Evolutionary conservation across 1,140 invertebrate genomes (phyloP).

Genomic region (Temnothorax longispinosus): DNA sequence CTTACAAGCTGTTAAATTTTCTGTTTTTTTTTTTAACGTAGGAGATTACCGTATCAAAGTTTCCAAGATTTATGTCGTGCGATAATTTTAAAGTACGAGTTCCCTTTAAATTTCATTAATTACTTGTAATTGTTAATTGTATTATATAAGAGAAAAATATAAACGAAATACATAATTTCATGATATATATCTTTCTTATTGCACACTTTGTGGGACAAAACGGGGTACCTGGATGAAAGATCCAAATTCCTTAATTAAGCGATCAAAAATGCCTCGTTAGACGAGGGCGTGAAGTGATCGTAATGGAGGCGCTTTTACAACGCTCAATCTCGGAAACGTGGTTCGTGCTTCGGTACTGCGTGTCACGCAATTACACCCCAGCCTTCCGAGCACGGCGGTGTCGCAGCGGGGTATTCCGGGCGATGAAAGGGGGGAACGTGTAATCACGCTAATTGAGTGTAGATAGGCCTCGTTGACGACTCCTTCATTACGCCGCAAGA

Average conservation of each 20-base stretch:
- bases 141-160: neutral
- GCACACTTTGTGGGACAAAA: neutral
- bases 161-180: neutral
- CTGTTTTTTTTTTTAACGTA: neutral
- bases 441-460: constrained; percentile 81
- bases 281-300: constrained; percentile 8
- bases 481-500: constrained; percentile 78
- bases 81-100: neutral
- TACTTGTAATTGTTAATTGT: neutral
- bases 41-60: neutral
- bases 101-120: neutral
- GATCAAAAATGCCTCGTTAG: constrained; percentile 12
- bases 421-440: constrained; percentile 72
- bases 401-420: constrained; percentile 67
- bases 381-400: constrained; percentile 52
- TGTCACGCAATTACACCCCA: constrained; percentile 72
- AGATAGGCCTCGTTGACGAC: constrained; percentile 81
- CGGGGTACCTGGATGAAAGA: neutral
- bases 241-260: neutral
- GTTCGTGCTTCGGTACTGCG: constrained; percentile 55
- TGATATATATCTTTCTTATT: neutral
- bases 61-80: neutral
- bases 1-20: neutral
- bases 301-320: constrained; percentile 47
- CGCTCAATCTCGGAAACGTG: constrained; percentile 66